Evolutionary conservation across 2,888 invertebrate species (phyloP).

Genomic region (Bruchidius siliquastri): DNA sequence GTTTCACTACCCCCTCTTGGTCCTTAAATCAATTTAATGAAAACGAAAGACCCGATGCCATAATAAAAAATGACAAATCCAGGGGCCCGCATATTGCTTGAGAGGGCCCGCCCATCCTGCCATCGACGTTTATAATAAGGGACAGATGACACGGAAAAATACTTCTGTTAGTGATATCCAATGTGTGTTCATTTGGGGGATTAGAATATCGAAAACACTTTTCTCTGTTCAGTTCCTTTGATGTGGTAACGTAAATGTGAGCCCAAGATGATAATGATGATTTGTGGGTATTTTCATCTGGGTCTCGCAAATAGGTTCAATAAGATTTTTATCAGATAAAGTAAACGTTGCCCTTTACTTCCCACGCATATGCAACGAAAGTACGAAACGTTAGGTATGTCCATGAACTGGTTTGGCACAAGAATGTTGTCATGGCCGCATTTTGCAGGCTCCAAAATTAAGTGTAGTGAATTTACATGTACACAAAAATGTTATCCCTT

Average conservation of each 20-base stretch:
- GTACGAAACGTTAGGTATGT: no score
- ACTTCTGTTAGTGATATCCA: slow-evolving; percentile 41
- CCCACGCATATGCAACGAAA: no score
- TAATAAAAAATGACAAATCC: background rate
- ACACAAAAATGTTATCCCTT: background rate
- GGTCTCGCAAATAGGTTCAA: no score
- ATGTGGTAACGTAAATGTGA: slow-evolving; percentile 15
- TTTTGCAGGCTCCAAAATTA: no score
- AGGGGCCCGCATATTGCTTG: slow-evolving; percentile 23
- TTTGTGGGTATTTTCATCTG: background rate
- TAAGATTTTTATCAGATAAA: no score
- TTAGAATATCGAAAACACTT: slow-evolving; percentile 37
- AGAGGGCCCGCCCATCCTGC: slow-evolving; percentile 15
- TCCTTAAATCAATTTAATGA: background rate
- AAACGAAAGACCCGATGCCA: background rate
- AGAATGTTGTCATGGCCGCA: no score
- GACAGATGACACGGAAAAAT: slow-evolving; percentile 45
- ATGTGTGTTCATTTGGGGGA: slow-evolving; percentile 22
- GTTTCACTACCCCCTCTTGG: background rate
- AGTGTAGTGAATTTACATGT: background rate
- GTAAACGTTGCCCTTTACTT: no score
- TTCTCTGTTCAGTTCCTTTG: slow-evolving; percentile 30
- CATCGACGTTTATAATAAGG: slow-evolving; percentile 35
- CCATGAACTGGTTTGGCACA: no score
- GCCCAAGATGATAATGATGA: background rate